Evolutionary conservation across 2,113 vertebrate species (phyloP), one percentile per base, ranked within the genome.

Genomic region (Opisthocomus hoazin): DNA sequence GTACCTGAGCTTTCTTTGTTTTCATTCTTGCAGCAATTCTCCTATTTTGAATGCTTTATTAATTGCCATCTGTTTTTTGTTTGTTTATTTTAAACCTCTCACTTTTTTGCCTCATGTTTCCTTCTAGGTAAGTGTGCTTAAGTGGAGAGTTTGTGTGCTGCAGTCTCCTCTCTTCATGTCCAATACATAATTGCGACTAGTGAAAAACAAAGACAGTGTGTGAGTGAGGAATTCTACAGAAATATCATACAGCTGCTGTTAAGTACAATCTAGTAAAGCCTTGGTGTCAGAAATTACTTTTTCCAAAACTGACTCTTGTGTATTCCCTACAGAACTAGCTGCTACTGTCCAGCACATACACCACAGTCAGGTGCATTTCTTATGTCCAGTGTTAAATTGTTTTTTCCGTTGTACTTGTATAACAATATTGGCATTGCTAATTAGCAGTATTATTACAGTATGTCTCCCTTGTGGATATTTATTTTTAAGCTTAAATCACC

Each of bases 41-140:
- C n/a, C 15, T n/a, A 10, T 53, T 88, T 74, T 61, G 19, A 94
- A 77, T 34, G 24, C 11, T 87, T 81, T 69, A 71, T 46, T 4
- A 81, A 27, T 92, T 76, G 39, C 68, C 36, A 41, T 71, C 61
- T 96, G 37, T 1, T 57, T 74, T 87, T 37, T 77, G 18, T 78
- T 94, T 84, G 50, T 82, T 90, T 87, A 22, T 77, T 84, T 90
- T 39, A 78, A 80, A 57, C 21, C 13, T 78, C n/a, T 90, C 46
- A 15, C 23, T 66, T 61, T 34, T 8, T 6, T 1, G n/a, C 1
- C 1, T 6, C 5, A 0, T 5, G 1, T n/a, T 84, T 86, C 26
- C 10, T 84, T 84, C 64, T 87, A 51, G 29, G 16, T 69, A 46
- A 68, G 16, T 32, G 53, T 63, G 65, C 18, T 87, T 84, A 84